Evolutionary conservation across 2,888 invertebrate species (phyloP), one percentile per base, ranked within the genome.

Genomic region (Dicroscelio sp.): DNA sequence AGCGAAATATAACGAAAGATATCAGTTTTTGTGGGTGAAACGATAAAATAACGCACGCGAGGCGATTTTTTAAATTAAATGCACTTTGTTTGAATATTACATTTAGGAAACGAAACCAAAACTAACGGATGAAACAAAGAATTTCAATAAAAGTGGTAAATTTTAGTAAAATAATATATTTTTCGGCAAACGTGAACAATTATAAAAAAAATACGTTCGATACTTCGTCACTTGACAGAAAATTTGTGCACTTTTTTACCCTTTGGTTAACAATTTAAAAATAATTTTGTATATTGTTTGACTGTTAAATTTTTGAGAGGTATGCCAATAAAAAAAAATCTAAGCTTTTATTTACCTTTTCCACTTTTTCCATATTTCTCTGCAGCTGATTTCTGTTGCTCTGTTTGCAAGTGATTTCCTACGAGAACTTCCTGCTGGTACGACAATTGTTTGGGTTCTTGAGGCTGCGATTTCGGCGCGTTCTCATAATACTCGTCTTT

Each of bases 351-450:
- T 90, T 88, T 94, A 95, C 96, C 96, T 94, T 94, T 95, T 38
- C 92, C 92, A 1, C 33, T 90, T 48, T 94, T 94, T n/a, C 90
- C 23, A 27, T 96, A 96, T 73, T 96, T 96, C 0, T 95, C 94
- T 2, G 94, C 55, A 0, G 93, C 93, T 4, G 93, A 82, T 87
- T 96, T 96, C 55, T 96, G 96, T 80, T 95, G 96, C 8, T 93
- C 88, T 30, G 90, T 91, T 89, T 96, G 96, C 60, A 95, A 85
- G 35, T 95, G 96, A 92, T 96, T 96, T 60, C 95, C 96, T 27
- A 96, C 95, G 1, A 87, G 63, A 20, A 96, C 86, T 95, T 96
- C 96, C 82, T 95, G 95, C 55, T 95, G 95, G 58, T 96, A 95
- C n/a, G 87, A 67, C 12, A 94, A 90, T 78, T 94, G 95, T 69